phyloP scores from a whole-genome alignment of 2,888 invertebrate genomes.

The Baronia brevicornis region DNA sequence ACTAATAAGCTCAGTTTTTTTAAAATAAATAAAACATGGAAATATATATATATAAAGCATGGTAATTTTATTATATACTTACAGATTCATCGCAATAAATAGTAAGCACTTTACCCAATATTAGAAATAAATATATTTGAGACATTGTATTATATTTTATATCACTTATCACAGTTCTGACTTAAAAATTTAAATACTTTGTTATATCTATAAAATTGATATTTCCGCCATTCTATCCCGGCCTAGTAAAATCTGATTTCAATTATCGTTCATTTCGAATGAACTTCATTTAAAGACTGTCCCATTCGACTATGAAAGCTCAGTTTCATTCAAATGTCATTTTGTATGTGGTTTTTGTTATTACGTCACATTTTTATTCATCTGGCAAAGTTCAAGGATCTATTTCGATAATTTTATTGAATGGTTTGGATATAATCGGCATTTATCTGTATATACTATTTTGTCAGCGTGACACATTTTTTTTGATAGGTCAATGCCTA shows the following conservation, averaged over 20 bases:
- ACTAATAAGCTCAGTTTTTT: too few species aligned
- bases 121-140: slow-evolving; percentile 6
- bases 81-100: slow-evolving; percentile 10
- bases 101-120: slow-evolving; percentile 1
- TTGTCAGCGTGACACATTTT: too few species aligned
- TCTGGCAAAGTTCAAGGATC: slow-evolving; percentile 10
- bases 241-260: too few species aligned
- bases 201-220: too few species aligned
- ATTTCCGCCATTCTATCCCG: too few species aligned
- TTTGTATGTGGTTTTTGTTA: slow-evolving; percentile 6
- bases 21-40: slow-evolving; percentile 10
- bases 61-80: slow-evolving; percentile 5
- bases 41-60: slow-evolving; percentile 13
- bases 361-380: slow-evolving; percentile 9
- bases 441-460: too few species aligned
- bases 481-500: too few species aligned
- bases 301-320: slow-evolving; percentile 3
- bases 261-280: too few species aligned
- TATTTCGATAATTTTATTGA: slow-evolving; percentile 7
- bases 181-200: too few species aligned
- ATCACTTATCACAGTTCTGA: slow-evolving; percentile 10
- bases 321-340: background rate
- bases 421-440: slow-evolving; percentile 1
- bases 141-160: slow-evolving; percentile 5
- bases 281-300: too few species aligned